Evolutionary conservation across 2,113 vertebrate species (phyloP).

Genomic region (Hippocampus mohnikei): DNA sequence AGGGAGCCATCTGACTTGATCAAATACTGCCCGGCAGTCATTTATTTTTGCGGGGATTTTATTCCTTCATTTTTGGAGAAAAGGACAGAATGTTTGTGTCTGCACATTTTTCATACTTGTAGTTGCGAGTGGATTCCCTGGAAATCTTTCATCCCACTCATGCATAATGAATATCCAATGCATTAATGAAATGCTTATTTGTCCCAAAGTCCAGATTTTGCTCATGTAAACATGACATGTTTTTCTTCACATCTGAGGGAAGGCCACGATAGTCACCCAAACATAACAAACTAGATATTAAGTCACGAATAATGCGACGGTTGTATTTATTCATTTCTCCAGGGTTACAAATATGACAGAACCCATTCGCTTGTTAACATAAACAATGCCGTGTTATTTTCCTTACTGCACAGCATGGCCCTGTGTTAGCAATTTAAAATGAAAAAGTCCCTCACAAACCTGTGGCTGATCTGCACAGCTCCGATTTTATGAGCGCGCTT

Average conservation of each 20-base stretch:
- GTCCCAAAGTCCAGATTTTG: slow-evolving; percentile 14
- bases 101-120: slow-evolving; percentile 23
- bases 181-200: slow-evolving; percentile 34
- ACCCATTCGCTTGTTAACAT: not conserved
- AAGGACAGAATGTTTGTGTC: slow-evolving; percentile 10
- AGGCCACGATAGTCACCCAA: not conserved
- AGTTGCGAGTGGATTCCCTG: slow-evolving; percentile 25
- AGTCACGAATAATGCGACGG: not conserved
- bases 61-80: slow-evolving; percentile 35
- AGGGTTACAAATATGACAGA: not conserved
- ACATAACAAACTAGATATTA: not conserved
- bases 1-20: slow-evolving; percentile 64
- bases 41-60: slow-evolving; percentile 41
- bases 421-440: not conserved
- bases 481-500: not conserved
- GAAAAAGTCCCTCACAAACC: not conserved
- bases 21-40: slow-evolving; percentile 60
- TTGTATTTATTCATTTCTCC: slow-evolving; percentile 1
- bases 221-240: slow-evolving; percentile 3
- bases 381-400: not conserved
- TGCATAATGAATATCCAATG: slow-evolving; percentile 44
- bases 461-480: not conserved
- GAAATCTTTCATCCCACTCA: slow-evolving; percentile 33
- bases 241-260: slow-evolving; percentile 7
- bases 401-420: not conserved